Evolutionary conservation across 2,888 invertebrate species (phyloP), one percentile per base, ranked within the genome.

Genomic region (Conops quadrifasciatus): DNA sequence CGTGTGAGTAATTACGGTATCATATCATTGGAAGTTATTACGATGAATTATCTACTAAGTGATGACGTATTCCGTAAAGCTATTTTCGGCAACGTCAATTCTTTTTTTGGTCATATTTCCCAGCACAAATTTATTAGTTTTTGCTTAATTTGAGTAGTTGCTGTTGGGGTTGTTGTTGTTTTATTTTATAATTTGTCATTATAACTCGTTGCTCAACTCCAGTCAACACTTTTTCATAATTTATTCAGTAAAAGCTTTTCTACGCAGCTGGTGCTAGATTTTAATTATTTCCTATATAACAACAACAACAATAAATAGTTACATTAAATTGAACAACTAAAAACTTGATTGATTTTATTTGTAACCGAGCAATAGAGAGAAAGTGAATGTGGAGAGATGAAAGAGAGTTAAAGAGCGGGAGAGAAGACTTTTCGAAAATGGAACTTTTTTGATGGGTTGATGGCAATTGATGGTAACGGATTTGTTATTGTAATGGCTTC

Each of bases 301-400:
- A 59, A 59, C 30, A 30, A 30, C 30, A 59, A 59, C n/a, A 59
- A 30, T 26, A n/a, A 36, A 30, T 24, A 58, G 26, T 24, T 16
- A 60, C 30, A 30, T 16, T 30, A 30, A 30, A 9, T n/a, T 26
- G 19, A 60, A 16, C 36, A 15, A 13, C 19, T 19, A 60, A 30
- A 60, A n/a, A 30, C 26, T 26, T 28, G 19, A n/a, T n/a, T 60
- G 60, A 16, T 56, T 26, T 56, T 26, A 56, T 56, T 13, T 56
- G 9, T 36, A 36, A 36, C 5, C 9, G 36, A 36, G 36, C 36
- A 9, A 7, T 36, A n/a, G n/a, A n/a, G n/a, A n/a, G n/a, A n/a
- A n/a, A n/a, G 36, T 36, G 9, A 36, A 9, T 36, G 9, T 9
- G 36, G 36, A 36, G 4, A 7, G 4, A 9, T 36, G 5, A 36